These are phyloP conservation scores for Papilio elwesi DNA, from an alignment of 2,888 invertebrate species.

Conservation along the genomic window DNA sequence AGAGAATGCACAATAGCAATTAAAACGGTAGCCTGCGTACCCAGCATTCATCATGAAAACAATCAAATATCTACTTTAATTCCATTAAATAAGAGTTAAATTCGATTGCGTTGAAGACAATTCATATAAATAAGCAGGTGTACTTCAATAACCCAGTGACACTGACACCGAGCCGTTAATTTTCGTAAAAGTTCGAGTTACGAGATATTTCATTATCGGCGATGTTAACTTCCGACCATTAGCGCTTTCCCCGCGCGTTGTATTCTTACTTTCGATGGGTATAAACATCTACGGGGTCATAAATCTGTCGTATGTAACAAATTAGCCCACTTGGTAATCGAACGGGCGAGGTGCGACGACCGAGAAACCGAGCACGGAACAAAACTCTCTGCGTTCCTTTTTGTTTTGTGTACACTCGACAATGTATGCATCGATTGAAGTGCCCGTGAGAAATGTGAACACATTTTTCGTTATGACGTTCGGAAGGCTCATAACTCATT, in stretches of 20 bases:
- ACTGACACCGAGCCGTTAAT: conserved; percentile 43
- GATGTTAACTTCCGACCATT: conserved; percentile 57
- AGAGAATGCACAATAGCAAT: conserved; percentile 37
- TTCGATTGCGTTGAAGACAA: not conserved
- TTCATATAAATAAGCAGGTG: conserved; percentile 36
- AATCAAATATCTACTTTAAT: conserved; percentile 10
- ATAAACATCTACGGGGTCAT: conserved; percentile 56
- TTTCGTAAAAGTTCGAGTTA: conserved; percentile 49
- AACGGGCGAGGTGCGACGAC: conserved; percentile 46
- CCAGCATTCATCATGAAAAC: not conserved
- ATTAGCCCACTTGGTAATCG: conserved; percentile 56
- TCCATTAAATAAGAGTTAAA: not conserved
- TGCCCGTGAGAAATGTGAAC: conserved; percentile 64
- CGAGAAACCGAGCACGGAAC: conserved; percentile 48
- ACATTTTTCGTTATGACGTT: conserved; percentile 53
- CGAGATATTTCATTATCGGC: conserved; percentile 53
- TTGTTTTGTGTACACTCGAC: conserved; percentile 59
- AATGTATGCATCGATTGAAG: conserved; percentile 61
- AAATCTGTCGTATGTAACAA: conserved; percentile 73
- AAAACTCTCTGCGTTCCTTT: conserved; percentile 56
- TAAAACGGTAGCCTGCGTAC: conserved; percentile 35
- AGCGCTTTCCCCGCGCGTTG: conserved; percentile 59
- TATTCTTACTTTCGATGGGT: conserved; percentile 51
- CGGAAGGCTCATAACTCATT: conserved; percentile 23
- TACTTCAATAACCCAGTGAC: conserved; percentile 46